Conservation (phyloP, 2,113 vertebrate species). For the Origma solitaria region DNA sequence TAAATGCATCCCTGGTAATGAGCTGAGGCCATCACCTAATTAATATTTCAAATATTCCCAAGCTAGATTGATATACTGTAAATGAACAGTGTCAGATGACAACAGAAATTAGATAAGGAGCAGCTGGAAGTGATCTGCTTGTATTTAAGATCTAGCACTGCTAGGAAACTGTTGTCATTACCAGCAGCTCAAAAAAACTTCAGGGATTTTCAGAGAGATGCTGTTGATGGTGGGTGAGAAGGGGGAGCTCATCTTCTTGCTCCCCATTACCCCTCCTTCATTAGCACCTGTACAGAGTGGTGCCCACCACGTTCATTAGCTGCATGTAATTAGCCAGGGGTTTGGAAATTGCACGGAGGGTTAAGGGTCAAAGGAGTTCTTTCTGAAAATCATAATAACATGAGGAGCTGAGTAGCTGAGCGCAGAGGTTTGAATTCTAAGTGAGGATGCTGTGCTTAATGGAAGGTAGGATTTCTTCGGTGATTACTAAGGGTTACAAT, state of each 20-base stretch:
- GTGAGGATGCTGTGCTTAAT: background rate
- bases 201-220: background rate
- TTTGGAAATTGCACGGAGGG: background rate
- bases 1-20: background rate
- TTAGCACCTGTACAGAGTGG: background rate
- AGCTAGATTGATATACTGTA: conserved; percentile 15
- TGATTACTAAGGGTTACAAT: background rate
- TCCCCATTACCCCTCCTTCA: background rate
- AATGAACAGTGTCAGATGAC: conserved; percentile 38
- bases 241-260: background rate
- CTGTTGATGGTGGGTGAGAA: background rate
- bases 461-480: background rate
- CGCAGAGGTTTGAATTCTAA: background rate
- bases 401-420: background rate
- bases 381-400: background rate
- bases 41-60: conserved; percentile 40
- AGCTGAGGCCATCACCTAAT: background rate
- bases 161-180: background rate
- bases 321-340: background rate
- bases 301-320: background rate
- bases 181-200: background rate
- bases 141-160: background rate
- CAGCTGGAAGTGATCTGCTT: conserved; percentile 30
- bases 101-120: conserved; percentile 19
- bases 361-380: background rate